These are phyloP conservation scores for Microctenopoma stevenorrisi DNA, from an alignment of 2,797 vertebrate species.

Conservation along the genomic window DNA sequence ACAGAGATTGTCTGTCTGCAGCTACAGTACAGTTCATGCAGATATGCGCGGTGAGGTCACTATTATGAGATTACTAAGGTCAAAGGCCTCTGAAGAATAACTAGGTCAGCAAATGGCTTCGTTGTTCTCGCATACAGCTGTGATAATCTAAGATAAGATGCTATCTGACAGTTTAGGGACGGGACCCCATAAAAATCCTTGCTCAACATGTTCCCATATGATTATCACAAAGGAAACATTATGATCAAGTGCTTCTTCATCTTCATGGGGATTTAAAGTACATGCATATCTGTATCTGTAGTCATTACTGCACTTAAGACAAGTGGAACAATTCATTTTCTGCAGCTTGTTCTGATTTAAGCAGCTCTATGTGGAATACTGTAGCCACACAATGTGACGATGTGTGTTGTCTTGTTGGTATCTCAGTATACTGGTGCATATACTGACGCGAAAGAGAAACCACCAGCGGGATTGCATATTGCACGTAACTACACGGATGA, in stretches of 20 bases:
- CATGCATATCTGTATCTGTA: background rate
- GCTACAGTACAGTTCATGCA: background rate
- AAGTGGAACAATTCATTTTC: background rate
- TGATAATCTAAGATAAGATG: background rate
- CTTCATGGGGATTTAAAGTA: background rate
- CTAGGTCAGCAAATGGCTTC: slow-evolving; percentile 3
- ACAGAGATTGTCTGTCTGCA: slow-evolving; percentile 9
- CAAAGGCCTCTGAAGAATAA: slow-evolving; percentile 18
- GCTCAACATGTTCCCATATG: background rate
- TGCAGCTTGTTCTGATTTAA: slow-evolving; percentile 1
- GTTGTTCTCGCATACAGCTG: background rate
- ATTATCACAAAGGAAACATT: background rate
- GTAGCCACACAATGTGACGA: background rate
- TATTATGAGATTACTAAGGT: background rate
- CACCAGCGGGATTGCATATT: background rate
- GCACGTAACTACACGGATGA: too few species aligned
- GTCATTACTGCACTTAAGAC: background rate
- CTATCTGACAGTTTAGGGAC: background rate
- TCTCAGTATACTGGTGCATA: background rate
- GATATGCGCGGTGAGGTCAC: background rate
- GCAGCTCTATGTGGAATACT: background rate
- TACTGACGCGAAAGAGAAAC: background rate
- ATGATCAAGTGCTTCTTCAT: background rate
- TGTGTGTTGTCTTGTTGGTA: background rate
- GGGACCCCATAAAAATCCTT: too few species aligned